Evolutionary conservation across 2,113 vertebrate species (phyloP), one percentile per base, ranked within the genome.

Genomic region (Indri indri): DNA sequence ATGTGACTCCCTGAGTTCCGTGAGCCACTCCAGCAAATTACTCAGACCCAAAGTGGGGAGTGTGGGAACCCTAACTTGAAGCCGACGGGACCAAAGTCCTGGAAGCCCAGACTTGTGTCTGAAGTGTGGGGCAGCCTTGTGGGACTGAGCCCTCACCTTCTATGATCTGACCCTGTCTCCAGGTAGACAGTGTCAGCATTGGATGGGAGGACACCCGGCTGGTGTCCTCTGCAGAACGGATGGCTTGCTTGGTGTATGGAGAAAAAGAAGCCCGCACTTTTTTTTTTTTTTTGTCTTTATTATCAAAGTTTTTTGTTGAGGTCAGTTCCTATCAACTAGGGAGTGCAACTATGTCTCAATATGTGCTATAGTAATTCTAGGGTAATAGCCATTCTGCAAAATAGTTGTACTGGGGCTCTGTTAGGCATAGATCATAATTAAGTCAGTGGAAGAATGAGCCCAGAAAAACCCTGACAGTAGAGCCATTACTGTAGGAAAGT

Each of bases 291-390:
- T 18, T 27, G 79, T 94, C 91, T 97, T 98, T 65, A 80, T 96
- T 97, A 98, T 87, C 92, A 97, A 98, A 97, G 92, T 98, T 98
- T 98, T 97, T 98, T 98, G 88, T 81, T 45, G 61, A 73, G 91
- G 61, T 88, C 94, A 76, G 81, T 96, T 88, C 80, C 85, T 98
- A 95, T 9, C 96, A 95, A 95, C 70, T 63, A 70, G 89, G 88
- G 86, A 90, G 80, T 45, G 91, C 54, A 82, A 57, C 92, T 96
- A 57, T 71, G 79, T 93, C 83, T 96, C 63, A 68, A 3, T 88
- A 57, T 96, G 95, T 97, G 96, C 97, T 95, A 30, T 86, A 76
- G 74, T 73, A 57, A 71, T 13, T 95, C 85, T 52, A 83, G 89
- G 91, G 92, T 42, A 92, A 84, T 2, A 57, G 94, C 73, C 30